Percentiles rank a stretch among this genome's conserved stretches.
Evolutionary conservation across 2,797 vertebrate species (phyloP).

Genomic region (Tenualosa ilisha): DNA sequence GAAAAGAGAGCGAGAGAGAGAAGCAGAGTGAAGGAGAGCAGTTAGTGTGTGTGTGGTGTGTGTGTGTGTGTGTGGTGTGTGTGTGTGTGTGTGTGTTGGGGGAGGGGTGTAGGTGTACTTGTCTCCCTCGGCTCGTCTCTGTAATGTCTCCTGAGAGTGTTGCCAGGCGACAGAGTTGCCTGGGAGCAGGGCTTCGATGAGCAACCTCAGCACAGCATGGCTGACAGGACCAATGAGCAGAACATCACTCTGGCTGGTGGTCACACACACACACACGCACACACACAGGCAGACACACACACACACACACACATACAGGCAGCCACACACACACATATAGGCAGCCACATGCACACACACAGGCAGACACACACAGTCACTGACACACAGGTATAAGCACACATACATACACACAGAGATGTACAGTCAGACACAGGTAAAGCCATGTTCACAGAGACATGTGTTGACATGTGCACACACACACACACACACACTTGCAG

Average conservation of each 20-base stretch:
- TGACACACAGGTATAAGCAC: background rate
- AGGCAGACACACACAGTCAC: background rate
- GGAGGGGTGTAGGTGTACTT: conserved; percentile 6
- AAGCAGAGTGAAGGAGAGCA: background rate
- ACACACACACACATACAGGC: background rate
- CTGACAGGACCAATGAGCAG: background rate
- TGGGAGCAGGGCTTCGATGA: conserved; percentile 73
- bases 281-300: background rate
- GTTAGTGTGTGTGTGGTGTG: background rate
- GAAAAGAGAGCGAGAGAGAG: background rate
- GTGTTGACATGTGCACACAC: background rate
- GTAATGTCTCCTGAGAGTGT: conserved; percentile 63
- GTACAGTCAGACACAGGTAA: background rate
- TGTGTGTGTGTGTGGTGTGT: background rate
- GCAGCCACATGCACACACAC: background rate
- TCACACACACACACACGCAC: background rate
- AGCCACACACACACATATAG: background rate
- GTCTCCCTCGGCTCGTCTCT: conserved; percentile 46
- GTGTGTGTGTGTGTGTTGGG: background rate
- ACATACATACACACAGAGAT: background rate
- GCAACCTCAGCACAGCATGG: conserved; percentile 61
- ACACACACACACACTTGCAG: background rate
- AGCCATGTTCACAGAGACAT: background rate
- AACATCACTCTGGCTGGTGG: background rate
- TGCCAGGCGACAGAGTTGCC: conserved; percentile 78